A percentile compares a stretch with the other conserved stretches of the same genome.
Conservation (phyloP, 2,888 invertebrate species). For the Limnephilus auricula region DNA sequence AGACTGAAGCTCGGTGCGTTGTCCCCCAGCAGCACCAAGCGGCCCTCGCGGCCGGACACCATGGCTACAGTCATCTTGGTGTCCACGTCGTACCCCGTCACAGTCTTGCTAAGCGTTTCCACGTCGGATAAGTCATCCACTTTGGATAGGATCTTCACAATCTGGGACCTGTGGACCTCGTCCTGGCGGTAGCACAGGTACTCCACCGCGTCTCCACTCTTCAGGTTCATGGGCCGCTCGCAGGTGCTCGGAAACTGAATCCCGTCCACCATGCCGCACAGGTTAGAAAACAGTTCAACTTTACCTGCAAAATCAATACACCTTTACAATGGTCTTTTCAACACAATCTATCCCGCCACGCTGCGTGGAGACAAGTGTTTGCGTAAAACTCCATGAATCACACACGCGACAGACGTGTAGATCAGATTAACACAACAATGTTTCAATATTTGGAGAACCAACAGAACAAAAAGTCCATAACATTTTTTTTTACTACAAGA, state of each 20-base stretch:
- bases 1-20: conserved; percentile 79
- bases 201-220: conserved; percentile 77
- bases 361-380: neutral
- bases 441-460: no score
- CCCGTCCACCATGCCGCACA: conserved; percentile 78
- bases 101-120: conserved; percentile 60
- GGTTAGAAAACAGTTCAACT: conserved; percentile 77
- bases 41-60: conserved; percentile 71
- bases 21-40: conserved; percentile 75
- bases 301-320: conserved; percentile 73
- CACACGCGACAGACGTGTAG: no score
- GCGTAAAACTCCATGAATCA: neutral
- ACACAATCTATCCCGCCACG: neutral
- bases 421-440: no score
- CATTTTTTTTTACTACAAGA: no score
- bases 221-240: conserved; percentile 68
- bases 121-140: conserved; percentile 68
- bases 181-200: conserved; percentile 76
- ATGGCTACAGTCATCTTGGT: conserved; percentile 70
- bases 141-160: conserved; percentile 78
- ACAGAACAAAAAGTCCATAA: no score
- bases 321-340: no score
- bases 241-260: conserved; percentile 19
- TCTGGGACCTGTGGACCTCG: conserved; percentile 61
- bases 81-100: conserved; percentile 68